Base-by-base conservation (phyloP, 2,797 vertebrate species). In the Tiaroga cobitis region DNA sequence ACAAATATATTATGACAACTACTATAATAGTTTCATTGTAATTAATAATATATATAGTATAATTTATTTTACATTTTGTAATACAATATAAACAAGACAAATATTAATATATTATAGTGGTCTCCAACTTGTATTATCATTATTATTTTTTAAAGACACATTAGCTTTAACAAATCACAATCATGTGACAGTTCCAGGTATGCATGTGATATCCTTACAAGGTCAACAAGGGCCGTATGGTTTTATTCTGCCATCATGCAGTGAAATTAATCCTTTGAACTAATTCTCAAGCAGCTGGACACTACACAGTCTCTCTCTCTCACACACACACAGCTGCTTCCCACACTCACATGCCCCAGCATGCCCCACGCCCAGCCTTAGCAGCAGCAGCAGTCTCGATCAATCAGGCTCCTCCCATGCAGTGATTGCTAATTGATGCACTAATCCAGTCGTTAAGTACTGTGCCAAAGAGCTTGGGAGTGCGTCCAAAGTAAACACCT, bases 381-480 rank as follows among this genome's bases (percentile, higher is more conserved):
- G 77, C 77, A 79, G 56, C 76, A 88, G 91, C 85, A 87, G 86
- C 87, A 75, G 78, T 79, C 82, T 88, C 82, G 88, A 94, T 95
- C 94, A 94, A 95, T 95, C 92, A 83, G 85, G 77, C 69, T 87
- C 87, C 89, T 92, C 90, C 90, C 88, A 90, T 91, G 92, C 91
- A 89, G 92, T 90, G 89, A 92, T 90, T 89, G 91, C 92, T 95
- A 95, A 96, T 94, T 95, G 93, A 95, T 92, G 92, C 88, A 92
- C 92, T 95, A 95, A 96, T 95, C 95, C 93, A 95, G 92, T 95
- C 90, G 86, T 93, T 96, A 95, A 95, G 94, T 91, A 95, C 92
- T 94, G 90, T 89, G 88, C 86, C 83, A 90, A 91, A 85, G 86
- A 59, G 77, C 90, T 87, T 83, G 88, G 92, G 93, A 94, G 92